Base-by-base conservation (phyloP, 64 coral and sea anemone species). In the Porites australiensis region DNA sequence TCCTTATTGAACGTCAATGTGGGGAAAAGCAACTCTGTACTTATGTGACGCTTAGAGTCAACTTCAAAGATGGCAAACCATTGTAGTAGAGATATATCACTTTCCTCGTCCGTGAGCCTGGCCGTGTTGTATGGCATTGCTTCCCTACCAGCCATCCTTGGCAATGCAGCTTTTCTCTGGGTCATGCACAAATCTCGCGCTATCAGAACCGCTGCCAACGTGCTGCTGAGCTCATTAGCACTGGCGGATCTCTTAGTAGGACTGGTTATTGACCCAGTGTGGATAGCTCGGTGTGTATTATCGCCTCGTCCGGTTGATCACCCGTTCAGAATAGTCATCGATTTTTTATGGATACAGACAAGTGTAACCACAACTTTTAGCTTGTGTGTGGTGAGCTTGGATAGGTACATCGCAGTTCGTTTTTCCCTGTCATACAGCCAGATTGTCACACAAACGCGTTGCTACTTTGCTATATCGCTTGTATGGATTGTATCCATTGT, bases 171-270 rank as follows among this genome's bases (percentile, higher is more conserved):
- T 37, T 37, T 37, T 37, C 27, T 37, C 27, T 37, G 27, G 27
- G 27, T 37, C 53, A 95, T 95, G 5, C 74, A 64, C 72, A 91
- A 87, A 21, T 72, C 72, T 1, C 82, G 82, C 14, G 65, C 78
- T 55, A 63, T 95, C 49, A 83, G 90, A 75, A 81, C 90, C 6
- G 52, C 83, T 19, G 92, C 89, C 6, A 95, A 95, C 74, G 79
- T 72, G 20, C 57, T 95, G 27, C 54, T 92, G 44, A 85, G 82
- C 60, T 95, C 94, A 4, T 66, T 95, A 53, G 94, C 94, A 63
- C 19, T 70, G 23, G 89, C 94, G 2, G 94, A 95, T 46, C 77
- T 92, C 48, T 72, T 71, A 19, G 94, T 92, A 5, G 94, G 94
- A 1, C 20, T 95, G 12, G 45, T 95, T 5, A 92, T 95, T 8